Conservation (phyloP, 2,888 invertebrate genomes). For the Cerastis rubricosa region DNA sequence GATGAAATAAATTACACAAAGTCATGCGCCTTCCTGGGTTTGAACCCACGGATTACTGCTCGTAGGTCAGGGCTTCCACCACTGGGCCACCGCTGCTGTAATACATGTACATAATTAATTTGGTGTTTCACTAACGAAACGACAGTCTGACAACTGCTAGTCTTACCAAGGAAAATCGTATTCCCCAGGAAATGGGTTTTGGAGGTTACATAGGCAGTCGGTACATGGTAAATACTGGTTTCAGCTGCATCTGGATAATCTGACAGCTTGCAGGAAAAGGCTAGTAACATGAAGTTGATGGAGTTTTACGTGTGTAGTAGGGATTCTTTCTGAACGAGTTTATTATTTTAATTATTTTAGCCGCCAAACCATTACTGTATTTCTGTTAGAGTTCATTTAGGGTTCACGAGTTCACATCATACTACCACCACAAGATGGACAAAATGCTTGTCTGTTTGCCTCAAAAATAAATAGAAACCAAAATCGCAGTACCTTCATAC, state of each 20-base stretch:
- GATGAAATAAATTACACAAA: no score
- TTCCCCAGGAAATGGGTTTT: background rate
- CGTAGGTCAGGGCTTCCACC: no score
- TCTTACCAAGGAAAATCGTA: background rate
- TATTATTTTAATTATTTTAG: background rate
- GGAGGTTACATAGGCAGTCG: no score
- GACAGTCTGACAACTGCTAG: background rate
- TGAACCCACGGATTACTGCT: no score
- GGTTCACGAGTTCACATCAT: background rate
- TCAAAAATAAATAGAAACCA: background rate
- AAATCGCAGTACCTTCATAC: background rate
- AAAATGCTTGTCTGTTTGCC: background rate
- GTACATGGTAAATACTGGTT: background rate
- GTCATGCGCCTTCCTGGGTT: no score
- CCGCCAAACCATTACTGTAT: no score
- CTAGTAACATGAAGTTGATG: background rate
- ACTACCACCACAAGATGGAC: background rate
- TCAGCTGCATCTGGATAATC: background rate
- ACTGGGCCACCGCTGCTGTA: no score
- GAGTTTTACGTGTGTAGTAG: background rate
- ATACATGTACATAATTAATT: background rate
- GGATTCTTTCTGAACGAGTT: background rate
- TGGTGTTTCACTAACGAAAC: background rate
- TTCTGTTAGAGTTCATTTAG: no score
- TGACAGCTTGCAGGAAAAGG: background rate